Evolutionary conservation across 37 sponge, comb jelly and placozoan species (phyloP), one percentile per base, ranked within the genome.

Genomic region (Cliona cf. orientalis): DNA sequence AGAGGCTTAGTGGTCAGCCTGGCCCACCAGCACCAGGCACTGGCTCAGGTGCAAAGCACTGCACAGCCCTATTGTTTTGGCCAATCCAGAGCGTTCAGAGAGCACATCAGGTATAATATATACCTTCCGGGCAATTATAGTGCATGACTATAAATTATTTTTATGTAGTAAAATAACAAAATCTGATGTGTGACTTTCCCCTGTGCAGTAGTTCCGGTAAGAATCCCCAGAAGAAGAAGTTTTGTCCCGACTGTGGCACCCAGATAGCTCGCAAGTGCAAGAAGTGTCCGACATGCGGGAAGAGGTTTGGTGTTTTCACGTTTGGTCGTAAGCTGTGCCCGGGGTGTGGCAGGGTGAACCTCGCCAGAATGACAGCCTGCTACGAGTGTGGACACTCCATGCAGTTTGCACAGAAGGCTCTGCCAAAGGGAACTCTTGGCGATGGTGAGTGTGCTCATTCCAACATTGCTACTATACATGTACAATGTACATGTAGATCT

Each of bases 251-350:
- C 45, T 88, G 88, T 68, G 82, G 82, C 17, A 58, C 57, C 23
- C 76, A 36, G 31, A 42, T 83, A 14, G 71, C 66, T 42, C 43
- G 69, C 25, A 73, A 78, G 71, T 77, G 73, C 70, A 82, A 83
- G 80, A 89, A 89, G 71, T 84, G 84, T 70, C 72, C 36, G 2
- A 26, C 40, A 0, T 89, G 90, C 40, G 72, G 65, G 33, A 89
- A 83, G 53, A 78, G 49, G 32, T 89, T 89, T 78, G 83, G 89
- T 44, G 79, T 89, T 26, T 89, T 71, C 63, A 79, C 84, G 37
- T 83, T 89, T 72, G 83, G 84, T 35, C 79, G 90, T 11, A 58
- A 46, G 28, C 74, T 71, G 44, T 79, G 84, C 56, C 56, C 66
- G 17, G 39, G 5, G 11, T 83, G 84, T 61, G 80, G 90, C 14